These are phyloP conservation scores for Strigamia transsilvanica DNA, from an alignment of 2,888 invertebrate species.

Conservation along the genomic window DNA sequence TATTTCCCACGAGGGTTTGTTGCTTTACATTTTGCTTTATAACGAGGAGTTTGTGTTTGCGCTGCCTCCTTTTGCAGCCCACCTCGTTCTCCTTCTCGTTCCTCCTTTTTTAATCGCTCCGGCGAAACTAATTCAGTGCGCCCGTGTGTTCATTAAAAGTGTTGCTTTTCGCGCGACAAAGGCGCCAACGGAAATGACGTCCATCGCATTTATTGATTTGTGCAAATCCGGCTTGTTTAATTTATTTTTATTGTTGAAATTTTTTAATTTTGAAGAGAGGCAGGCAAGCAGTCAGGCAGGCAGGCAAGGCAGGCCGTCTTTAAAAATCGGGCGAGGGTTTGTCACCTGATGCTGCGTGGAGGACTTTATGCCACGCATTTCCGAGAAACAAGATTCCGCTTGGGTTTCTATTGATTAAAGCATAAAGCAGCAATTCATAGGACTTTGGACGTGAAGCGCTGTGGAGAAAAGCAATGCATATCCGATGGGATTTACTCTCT, in stretches of 20 bases:
- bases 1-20: not conserved
- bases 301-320: no score
- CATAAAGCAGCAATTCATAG: conserved; percentile 20
- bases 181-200: not conserved
- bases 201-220: not conserved
- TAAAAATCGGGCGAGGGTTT: not conserved
- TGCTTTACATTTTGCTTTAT: not conserved
- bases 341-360: not conserved
- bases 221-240: not conserved
- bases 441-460: conserved; percentile 20
- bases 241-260: not conserved
- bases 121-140: not conserved
- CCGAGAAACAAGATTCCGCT: not conserved
- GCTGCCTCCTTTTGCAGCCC: no score
- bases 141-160: not conserved
- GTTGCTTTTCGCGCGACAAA: not conserved
- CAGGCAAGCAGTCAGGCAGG: no score
- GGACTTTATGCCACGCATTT: conserved; percentile 1
- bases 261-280: not conserved
- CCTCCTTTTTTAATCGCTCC: not conserved
- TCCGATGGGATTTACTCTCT: conserved; percentile 10
- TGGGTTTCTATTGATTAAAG: conserved; percentile 16
- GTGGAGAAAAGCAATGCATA: conserved; percentile 3
- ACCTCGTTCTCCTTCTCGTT: no score
- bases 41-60: not conserved